Evolutionary conservation across 2,797 vertebrate genomes (phyloP), one percentile per base, ranked within the genome.

Genomic region (Emys orbicularis): DNA sequence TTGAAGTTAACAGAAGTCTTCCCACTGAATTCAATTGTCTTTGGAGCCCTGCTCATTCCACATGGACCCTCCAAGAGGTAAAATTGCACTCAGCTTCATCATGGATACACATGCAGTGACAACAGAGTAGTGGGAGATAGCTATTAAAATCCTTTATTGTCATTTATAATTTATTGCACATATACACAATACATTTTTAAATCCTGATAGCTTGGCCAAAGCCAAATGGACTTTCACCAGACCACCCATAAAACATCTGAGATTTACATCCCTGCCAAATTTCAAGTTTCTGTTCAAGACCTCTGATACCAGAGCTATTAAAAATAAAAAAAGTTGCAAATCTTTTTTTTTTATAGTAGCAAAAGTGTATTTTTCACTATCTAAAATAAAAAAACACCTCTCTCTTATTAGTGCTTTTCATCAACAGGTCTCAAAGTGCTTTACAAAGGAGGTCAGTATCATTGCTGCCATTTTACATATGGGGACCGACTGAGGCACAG

Each of bases 311-410:
- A 79, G 29, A 83, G 1, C 37, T 77, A 50, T 4, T 16, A 25
- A 25, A 11, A 77, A 44, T 44, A 94, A 92, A 25, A 19, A 47
- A 2, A 29, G 8, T 37, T 54, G 23, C 5, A 92, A 95, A 87
- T 7, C 16, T 41, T 34, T 34, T 86, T 88, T 90, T 57, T 47
- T 65, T 81, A 52, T 2, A n/a, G 53, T 31, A 83, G 56, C 65
- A 83, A 18, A 0, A 0, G 0, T 44, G 12, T 5, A 2, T 49
- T 88, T 61, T 13, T 37, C 91, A 10, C 86, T 81, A 16, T 11
- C 0, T 84, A 72, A 83, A 86, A 88, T 5, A 89, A 91, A 94
- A 91, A 94, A 88, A 65, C n/a, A 65, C 21, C 8, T 19, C 7
- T 0, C 15, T 41, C 19, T 16, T 44, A 23, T 72, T 94, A 56